phyloP scores from a whole-genome alignment of 2,797 vertebrate species.

The Borostomias antarcticus region DNA sequence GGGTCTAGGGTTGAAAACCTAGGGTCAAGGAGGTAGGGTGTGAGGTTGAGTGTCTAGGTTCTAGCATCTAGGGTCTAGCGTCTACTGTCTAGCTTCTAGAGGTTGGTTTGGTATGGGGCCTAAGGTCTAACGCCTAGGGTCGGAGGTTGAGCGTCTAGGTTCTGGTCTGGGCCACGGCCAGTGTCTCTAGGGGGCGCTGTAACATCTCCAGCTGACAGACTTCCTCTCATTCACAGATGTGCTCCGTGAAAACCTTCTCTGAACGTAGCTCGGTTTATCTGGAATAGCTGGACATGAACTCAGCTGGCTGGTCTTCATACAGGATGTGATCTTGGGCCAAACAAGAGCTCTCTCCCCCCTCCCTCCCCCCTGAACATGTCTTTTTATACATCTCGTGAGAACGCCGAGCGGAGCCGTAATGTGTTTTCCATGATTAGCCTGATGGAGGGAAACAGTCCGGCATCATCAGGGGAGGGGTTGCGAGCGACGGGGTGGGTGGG shows the following conservation, averaged over 20 bases:
- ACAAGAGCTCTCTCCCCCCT: constrained; percentile 60
- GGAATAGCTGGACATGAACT: constrained; percentile 77
- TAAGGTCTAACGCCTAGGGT: no score
- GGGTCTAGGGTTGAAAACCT: no score
- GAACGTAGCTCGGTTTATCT: constrained; percentile 72
- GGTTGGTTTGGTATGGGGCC: no score
- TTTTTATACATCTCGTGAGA: constrained; percentile 72
- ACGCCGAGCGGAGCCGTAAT: constrained; percentile 55
- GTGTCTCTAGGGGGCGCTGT: constrained; percentile 2
- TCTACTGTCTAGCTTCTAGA: no score
- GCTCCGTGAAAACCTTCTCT: constrained; percentile 12
- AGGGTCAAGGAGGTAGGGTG: no score
- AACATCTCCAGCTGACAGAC: neutral
- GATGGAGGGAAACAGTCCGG: constrained; percentile 61
- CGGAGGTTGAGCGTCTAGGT: no score
- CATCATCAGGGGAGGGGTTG: no score
- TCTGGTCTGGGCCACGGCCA: no score
- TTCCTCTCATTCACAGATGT: constrained; percentile 17
- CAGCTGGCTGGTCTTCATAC: constrained; percentile 76
- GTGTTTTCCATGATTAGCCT: constrained; percentile 62
- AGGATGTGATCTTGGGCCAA: constrained; percentile 74
- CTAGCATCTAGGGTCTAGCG: no score
- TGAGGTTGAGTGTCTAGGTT: no score
- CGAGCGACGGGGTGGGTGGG: neutral
- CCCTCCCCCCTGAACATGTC: constrained; percentile 62